A percentile compares a stretch with the other conserved stretches of the same genome.
These are phyloP conservation scores for Pampusana beccarii DNA, from an alignment of 2,113 vertebrate genomes.

Conservation along the genomic window DNA sequence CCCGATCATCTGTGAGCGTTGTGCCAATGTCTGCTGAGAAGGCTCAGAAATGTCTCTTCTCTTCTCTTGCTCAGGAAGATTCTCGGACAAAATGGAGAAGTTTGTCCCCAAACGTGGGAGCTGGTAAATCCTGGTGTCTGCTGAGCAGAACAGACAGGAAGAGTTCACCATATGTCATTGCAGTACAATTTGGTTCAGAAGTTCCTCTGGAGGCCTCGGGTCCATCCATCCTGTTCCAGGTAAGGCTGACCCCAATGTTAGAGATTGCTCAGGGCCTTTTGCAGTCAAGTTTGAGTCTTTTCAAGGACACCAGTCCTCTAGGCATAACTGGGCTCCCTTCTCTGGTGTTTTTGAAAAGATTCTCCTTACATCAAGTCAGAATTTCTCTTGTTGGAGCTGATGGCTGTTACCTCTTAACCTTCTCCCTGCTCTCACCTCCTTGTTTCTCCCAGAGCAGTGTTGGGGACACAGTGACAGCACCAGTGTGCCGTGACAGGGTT, in stretches of 20 bases:
- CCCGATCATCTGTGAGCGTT: rapidly evolving
- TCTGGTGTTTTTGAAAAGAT: neutral
- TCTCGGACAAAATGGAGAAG: neutral
- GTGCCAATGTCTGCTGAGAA: rapidly evolving
- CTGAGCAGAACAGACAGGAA: rapidly evolving
- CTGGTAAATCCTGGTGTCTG: neutral
- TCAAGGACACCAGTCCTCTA: neutral
- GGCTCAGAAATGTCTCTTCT: neutral
- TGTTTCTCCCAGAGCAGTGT: rapidly evolving
- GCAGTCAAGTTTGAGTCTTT: neutral
- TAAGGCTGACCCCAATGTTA: rapidly evolving
- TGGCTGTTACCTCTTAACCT: neutral
- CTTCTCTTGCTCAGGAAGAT: neutral
- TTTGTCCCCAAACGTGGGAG: neutral
- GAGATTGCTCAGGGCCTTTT: neutral
- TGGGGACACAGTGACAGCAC: neutral
- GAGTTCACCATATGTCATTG: neutral
- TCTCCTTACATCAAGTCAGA: neutral
- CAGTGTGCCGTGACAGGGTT: rapidly evolving
- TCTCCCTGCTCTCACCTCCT: neutral
- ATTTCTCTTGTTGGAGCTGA: neutral
- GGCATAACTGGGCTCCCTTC: neutral
- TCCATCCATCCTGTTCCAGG: neutral
- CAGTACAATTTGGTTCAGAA: rapidly evolving
- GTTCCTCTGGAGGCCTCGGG: neutral